Percentiles rank a stretch among this genome's conserved stretches.
These are phyloP conservation scores for crab-eating macaque (Macaca fascicularis) DNA, from an alignment of 2,113 vertebrate species.

Conservation along the genomic window T2T-MFA8v1.1 NC_088377.1:156510501-156511000, in stretches of 20 bases:
- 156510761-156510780: background rate
- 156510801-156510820: background rate
- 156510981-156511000: background rate
- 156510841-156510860: background rate
- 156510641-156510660: conserved; percentile 6
- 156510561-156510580: conserved; percentile 70
- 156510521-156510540: conserved; percentile 73
- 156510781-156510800: background rate
- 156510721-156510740: background rate
- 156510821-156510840: background rate
- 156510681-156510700: background rate
- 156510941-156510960: background rate
- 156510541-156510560: conserved; percentile 76
- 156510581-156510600: conserved; percentile 51
- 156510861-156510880: background rate
- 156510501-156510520: conserved; percentile 78
- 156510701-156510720: background rate
- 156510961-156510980: background rate
- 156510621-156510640: conserved; percentile 31
- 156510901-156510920: background rate
- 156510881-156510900: background rate
- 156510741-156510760: background rate
- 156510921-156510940: background rate
- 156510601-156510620: background rate
- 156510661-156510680: background rate